phyloP scores from a whole-genome alignment of 92 coral and sea anemone species.

The Epizoanthus scotinus region DNA sequence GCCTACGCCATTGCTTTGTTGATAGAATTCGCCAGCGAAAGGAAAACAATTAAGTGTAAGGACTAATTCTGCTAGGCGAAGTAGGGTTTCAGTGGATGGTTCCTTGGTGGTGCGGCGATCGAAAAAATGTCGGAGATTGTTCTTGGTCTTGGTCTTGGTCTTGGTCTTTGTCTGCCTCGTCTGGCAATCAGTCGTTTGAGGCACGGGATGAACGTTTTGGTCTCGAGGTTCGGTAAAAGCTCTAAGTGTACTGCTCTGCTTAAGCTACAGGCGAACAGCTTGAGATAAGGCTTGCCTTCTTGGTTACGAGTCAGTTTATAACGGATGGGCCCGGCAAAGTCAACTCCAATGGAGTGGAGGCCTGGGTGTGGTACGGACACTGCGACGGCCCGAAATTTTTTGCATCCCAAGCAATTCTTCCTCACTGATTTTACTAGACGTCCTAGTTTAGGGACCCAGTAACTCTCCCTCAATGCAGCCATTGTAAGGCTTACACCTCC shows the following conservation, averaged over 20 bases:
- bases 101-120: too few species aligned
- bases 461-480: constrained; percentile 63
- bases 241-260: constrained; percentile 65
- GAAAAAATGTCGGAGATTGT: too few species aligned
- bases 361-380: constrained; percentile 61
- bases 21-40: too few species aligned
- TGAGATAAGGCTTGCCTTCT: constrained; percentile 57
- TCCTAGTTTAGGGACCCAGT: constrained; percentile 68
- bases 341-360: constrained; percentile 48
- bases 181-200: constrained; percentile 63
- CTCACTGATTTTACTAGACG: constrained; percentile 58
- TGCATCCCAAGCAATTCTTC: constrained; percentile 65
- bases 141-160: too few species aligned
- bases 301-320: constrained; percentile 44
- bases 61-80: too few species aligned
- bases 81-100: too few species aligned
- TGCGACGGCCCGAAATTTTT: constrained; percentile 49
- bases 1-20: too few species aligned
- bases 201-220: constrained; percentile 43
- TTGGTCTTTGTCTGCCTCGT: constrained; percentile 69
- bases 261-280: constrained; percentile 55
- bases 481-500: constrained; percentile 61
- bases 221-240: constrained; percentile 47
- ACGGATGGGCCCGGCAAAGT: constrained; percentile 56
- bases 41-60: too few species aligned